Evolutionary conservation across 1,140 invertebrate genomes (phyloP), one percentile per base, ranked within the genome.

Genomic region (Cydia strobilella): DNA sequence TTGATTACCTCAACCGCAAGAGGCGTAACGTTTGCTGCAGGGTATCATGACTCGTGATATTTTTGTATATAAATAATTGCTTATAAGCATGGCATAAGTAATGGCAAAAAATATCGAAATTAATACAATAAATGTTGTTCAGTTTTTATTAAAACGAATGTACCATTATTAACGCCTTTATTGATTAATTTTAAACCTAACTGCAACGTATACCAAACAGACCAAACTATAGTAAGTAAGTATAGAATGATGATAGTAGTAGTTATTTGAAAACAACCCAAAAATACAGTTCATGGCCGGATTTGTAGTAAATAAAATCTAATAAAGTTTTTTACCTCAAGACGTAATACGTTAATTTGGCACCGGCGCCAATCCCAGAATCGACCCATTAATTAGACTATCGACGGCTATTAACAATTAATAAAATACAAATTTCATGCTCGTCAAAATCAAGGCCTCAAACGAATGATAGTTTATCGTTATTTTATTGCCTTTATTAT

Each of bases 401-500:
- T 69, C 15, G 31, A 35, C 65, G 31, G 31, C 31, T 69, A 69
- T 69, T 69, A 69, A 69, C 69, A 76, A 80, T 80, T 74, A 80
- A 79, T 75, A 62, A 62, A 76, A 75, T 79, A 79, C 72, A 74
- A 79, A 75, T 78, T 81, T 79, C 77, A 79, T 74, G 54, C 69
- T 23, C 54, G 73, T 73, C 65, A 69, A 76, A 76, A 66, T 78
- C 73, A 81, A 81, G 76, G 82, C 79, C 79, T 78, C 79, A 72
- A 78, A 82, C 82, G 81, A 77, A 81, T 76, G 79, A 80, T 75
- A 78, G 77, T 75, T 84, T 89, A 89, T 89, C 84, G 80, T 79
- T 63, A 78, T 79, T 82, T 83, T 79, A 88, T 86, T 84, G 82
- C 73, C 75, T 81, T 83, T 84, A 85, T 86, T 80, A 75, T 76